Evolutionary conservation across 2,113 vertebrate genomes (phyloP), one percentile per base, ranked within the genome.

Genomic region (Lamprologus sp.): DNA sequence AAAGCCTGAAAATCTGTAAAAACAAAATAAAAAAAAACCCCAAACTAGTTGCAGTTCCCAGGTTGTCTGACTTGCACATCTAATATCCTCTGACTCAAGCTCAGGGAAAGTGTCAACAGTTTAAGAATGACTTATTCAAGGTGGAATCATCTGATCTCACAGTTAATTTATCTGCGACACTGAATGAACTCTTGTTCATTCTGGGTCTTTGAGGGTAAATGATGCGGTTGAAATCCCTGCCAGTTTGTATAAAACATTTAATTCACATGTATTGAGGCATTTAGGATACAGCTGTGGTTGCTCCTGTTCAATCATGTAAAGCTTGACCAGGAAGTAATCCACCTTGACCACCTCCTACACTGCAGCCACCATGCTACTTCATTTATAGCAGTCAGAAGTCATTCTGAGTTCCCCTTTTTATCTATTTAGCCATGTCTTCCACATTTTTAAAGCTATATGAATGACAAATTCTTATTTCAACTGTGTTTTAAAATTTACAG

Each of bases 21-120:
- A 68, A 65, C 28, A 47, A 47, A 47, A 47, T 47, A 0, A 45
- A 17, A 31, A 58, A 4, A 26, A 11, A 5, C 0, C 8, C 56
- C 55, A 58, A 58, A 55, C 4, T 17, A 45, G 51, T 65, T 68
- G n/a, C 19, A 58, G 42, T 58, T 31, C n/a, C 55, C 54, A 77
- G 21, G 58, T 60, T 53, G 12, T 37, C 42, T 49, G 79, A 86
- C 55, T 85, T 19, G 10, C 6, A 82, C 31, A 73, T 82, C 23
- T 55, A 49, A 8, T 49, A 23, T 55, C 23, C 23, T 31, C 23
- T 37, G 42, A 56, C 54, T 82, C 21, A n/a, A 31, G 3, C 51
- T 82, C 40, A 79, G 35, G 80, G 54, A 87, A 87, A 79, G 56
- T 56, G 6, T 54, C 5, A 65, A 5, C 10, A 6, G 28, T 33